Conservation (phyloP, 2,797 vertebrate species). For the Mergus octosetaceus region DNA sequence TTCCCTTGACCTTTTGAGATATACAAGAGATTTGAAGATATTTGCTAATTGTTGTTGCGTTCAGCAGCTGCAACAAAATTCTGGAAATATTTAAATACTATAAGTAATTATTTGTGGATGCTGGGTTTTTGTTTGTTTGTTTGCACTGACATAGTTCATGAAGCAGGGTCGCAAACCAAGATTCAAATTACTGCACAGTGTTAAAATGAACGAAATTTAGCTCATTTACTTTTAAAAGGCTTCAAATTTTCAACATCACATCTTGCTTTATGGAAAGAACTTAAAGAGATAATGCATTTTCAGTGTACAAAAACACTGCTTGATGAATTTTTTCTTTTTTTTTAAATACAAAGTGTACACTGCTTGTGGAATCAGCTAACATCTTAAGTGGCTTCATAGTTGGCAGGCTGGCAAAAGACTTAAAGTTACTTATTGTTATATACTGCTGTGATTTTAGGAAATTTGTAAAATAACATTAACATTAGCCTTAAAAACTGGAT, state of each 20-base stretch:
- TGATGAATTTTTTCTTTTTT: not conserved
- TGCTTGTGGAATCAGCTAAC: not conserved
- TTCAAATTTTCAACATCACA: not conserved
- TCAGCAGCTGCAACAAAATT: not conserved
- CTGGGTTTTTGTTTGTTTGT: not conserved
- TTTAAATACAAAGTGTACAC: not conserved
- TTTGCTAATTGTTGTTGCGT: not conserved
- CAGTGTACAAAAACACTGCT: not conserved
- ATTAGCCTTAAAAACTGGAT: not conserved
- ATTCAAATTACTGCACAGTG: not conserved
- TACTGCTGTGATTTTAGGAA: not conserved
- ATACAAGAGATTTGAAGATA: not conserved
- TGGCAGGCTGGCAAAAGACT: not conserved
- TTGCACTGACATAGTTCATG: fast-evolving
- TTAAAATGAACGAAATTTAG: not conserved
- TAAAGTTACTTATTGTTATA: not conserved
- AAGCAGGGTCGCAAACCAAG: not conserved
- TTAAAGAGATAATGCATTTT: not conserved
- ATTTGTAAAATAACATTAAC: not conserved
- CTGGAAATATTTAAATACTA: not conserved
- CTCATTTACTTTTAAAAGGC: not conserved
- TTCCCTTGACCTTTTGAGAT: not conserved
- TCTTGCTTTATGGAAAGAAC: not conserved
- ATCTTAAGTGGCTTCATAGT: not conserved
- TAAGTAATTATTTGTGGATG: not conserved